These are phyloP conservation scores for Philypnodon macrostomus DNA, from an alignment of 2,797 vertebrate species.

Conservation along the genomic window DNA sequence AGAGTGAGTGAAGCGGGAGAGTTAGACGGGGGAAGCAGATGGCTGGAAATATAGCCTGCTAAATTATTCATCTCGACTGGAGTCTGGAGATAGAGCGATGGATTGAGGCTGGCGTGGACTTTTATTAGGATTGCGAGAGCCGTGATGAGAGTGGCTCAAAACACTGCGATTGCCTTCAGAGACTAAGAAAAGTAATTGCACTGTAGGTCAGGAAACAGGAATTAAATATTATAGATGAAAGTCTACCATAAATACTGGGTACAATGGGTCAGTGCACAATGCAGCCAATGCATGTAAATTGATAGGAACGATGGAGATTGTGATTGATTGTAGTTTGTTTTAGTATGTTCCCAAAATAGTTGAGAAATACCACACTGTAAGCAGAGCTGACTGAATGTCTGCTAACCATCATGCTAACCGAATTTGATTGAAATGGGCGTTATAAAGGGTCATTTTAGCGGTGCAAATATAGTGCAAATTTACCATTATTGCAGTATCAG, in stretches of 20 bases:
- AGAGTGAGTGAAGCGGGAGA: conserved; percentile 17
- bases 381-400: too few species aligned
- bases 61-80: conserved; percentile 73
- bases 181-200: conserved; percentile 53
- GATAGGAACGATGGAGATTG: not conserved
- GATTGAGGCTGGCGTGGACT: conserved; percentile 59
- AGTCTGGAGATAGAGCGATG: conserved; percentile 68
- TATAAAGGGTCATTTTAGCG: too few species aligned
- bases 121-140: conserved; percentile 64
- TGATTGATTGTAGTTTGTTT: conserved; percentile 1
- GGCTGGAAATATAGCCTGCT: conserved; percentile 71
- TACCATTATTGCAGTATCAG: too few species aligned
- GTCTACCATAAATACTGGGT: conserved; percentile 15
- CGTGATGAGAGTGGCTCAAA: conserved; percentile 54
- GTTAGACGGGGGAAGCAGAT: conserved; percentile 57
- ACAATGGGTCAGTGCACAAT: not conserved
- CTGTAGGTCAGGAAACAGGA: conserved; percentile 39
- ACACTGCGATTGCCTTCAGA: conserved; percentile 56
- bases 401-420: too few species aligned
- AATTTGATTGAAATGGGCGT: too few species aligned
- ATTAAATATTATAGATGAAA: conserved; percentile 36
- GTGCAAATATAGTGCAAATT: too few species aligned
- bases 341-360: not conserved
- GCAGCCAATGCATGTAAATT: not conserved
- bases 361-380: too few species aligned